phyloP scores from a whole-genome alignment of 2,113 vertebrate species.

The Uria lomvia region DNA sequence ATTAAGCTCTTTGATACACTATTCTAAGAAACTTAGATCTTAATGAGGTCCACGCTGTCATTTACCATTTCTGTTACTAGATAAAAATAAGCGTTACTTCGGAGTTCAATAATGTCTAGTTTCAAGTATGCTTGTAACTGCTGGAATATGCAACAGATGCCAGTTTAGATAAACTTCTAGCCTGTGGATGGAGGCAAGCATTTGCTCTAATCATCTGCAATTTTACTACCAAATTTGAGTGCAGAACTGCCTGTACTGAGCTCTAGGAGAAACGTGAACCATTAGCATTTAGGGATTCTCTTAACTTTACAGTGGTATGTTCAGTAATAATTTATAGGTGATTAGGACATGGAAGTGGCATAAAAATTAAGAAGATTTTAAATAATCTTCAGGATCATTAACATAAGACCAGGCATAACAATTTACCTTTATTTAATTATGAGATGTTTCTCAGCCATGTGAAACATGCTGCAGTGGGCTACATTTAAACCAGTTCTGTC shows the following conservation, averaged over 20 bases:
- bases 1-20: not conserved
- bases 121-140: not conserved
- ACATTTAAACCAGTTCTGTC: not conserved
- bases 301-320: not conserved
- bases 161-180: not conserved
- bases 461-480: not conserved
- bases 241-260: not conserved
- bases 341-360: not conserved
- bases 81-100: not conserved
- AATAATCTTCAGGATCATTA: not conserved
- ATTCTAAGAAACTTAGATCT: not conserved
- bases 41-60: not conserved
- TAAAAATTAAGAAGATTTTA: not conserved
- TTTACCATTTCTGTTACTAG: not conserved
- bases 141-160: not conserved
- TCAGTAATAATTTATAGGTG: not conserved
- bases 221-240: not conserved
- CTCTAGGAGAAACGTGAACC: not conserved
- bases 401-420: not conserved
- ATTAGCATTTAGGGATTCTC: not conserved
- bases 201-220: not conserved
- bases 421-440: not conserved
- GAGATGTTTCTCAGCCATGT: not conserved
- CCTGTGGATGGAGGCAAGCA: not conserved
- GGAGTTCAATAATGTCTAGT: not conserved